phyloP scores from a whole-genome alignment of 2,113 vertebrate genomes.

The Aegotheles bennettii region DNA sequence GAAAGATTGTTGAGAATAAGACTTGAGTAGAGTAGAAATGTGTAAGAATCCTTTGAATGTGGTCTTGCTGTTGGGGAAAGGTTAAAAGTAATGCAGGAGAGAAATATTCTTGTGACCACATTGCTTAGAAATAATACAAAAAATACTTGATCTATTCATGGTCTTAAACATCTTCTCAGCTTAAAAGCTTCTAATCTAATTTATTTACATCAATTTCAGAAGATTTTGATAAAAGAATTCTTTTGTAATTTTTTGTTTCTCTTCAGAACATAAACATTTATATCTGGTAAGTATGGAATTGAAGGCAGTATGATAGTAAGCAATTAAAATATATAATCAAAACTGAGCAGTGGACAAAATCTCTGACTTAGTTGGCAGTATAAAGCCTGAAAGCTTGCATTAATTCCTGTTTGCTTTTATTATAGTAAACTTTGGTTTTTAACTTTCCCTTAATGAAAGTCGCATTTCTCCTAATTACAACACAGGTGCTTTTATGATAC shows the following conservation, averaged over 20 bases:
- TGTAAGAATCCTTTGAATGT: not conserved
- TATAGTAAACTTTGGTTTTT: not conserved
- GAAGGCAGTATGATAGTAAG: constrained; percentile 26
- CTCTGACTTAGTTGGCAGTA: not conserved
- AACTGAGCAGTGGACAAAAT: not conserved
- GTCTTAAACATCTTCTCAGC: not conserved
- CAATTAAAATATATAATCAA: constrained; percentile 41
- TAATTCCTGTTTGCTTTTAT: constrained; percentile 6
- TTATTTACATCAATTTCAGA: constrained; percentile 1
- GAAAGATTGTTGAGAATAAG: not conserved
- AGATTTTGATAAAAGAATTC: not conserved
- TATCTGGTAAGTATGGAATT: constrained; percentile 42
- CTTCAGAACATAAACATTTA: not conserved
- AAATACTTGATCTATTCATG: not conserved
- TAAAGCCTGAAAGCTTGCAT: constrained; percentile 13
- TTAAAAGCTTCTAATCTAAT: not conserved
- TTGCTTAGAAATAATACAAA: not conserved
- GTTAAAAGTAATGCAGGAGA: not conserved
- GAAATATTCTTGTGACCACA: not conserved
- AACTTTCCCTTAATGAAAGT: not conserved
- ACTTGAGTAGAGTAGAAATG: not conserved
- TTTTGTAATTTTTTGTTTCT: not conserved
- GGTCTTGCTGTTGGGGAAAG: not conserved
- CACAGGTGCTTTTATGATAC: constrained; percentile 7
- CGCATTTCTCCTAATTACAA: constrained; percentile 2